phyloP scores from a whole-genome alignment of 1,140 invertebrate genomes.

The Caerostris darwini region DNA sequence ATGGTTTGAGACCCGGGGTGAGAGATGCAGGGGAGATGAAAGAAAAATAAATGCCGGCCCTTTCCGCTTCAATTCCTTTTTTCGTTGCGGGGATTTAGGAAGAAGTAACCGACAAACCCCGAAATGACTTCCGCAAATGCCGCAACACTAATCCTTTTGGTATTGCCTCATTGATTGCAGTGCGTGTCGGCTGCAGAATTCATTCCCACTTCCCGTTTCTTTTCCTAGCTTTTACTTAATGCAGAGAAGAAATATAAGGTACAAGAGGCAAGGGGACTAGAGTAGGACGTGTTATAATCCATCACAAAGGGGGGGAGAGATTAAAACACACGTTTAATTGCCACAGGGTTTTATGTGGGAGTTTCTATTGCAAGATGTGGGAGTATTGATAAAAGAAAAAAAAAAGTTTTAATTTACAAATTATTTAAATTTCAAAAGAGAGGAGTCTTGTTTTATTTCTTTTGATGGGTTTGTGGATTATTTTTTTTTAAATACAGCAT shows the following conservation, averaged over 20 bases:
- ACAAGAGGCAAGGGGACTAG: not conserved
- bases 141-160: constrained; percentile 8
- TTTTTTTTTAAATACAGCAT: too few relatives aligned
- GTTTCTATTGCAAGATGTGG: too few relatives aligned
- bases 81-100: not conserved
- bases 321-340: not conserved
- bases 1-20: not conserved
- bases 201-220: not conserved
- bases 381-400: too few relatives aligned
- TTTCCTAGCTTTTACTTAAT: not conserved
- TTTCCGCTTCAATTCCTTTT: constrained; percentile 6
- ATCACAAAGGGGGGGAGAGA: not conserved
- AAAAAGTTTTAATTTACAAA: too few relatives aligned
- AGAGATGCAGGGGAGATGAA: not conserved
- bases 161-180: not conserved
- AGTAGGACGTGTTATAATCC: not conserved
- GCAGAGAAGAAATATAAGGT: not conserved
- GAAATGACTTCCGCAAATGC: constrained; percentile 32
- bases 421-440: too few relatives aligned
- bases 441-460: too few relatives aligned
- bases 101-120: constrained; percentile 21
- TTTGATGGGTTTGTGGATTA: too few relatives aligned
- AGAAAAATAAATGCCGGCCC: not conserved
- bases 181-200: not conserved
- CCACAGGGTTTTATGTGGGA: too few relatives aligned